A percentile compares a stretch with the other conserved stretches of the same genome.
Conservation (phyloP, 1,140 invertebrate species). For the Microplitis demolitor region DNA sequence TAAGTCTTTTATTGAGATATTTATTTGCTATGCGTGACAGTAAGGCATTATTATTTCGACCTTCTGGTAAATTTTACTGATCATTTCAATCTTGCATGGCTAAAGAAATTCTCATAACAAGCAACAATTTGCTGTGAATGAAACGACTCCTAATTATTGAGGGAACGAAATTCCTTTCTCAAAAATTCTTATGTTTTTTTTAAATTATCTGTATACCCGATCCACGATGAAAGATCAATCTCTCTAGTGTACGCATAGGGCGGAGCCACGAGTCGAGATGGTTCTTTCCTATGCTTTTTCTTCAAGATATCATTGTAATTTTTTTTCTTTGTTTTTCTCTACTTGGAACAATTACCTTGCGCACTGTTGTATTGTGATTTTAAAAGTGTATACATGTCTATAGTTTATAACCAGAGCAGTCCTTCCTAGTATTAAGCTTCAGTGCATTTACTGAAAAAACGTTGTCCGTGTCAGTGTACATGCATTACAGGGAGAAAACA, state of each 20-base stretch:
- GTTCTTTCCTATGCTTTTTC: neutral
- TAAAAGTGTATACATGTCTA: neutral
- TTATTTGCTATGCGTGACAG: neutral
- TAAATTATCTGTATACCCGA: neutral
- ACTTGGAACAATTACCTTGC: neutral
- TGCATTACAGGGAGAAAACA: constrained; percentile 35
- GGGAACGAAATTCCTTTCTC: neutral
- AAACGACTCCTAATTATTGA: constrained; percentile 9
- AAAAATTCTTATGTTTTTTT: neutral
- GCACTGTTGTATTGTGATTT: neutral
- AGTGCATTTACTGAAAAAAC: constrained; percentile 8
- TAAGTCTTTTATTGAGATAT: too few species aligned
- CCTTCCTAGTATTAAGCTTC: neutral
- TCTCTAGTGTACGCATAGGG: neutral
- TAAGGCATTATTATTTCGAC: neutral
- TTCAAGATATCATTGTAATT: neutral
- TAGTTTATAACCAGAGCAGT: neutral
- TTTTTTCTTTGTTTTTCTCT: constrained; percentile 1
- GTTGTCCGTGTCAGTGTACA: constrained; percentile 7
- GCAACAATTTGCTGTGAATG: neutral
- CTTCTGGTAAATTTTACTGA: neutral
- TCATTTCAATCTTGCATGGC: neutral
- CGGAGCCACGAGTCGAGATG: neutral
- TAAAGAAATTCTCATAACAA: neutral
- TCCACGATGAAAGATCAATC: neutral